Conservation (phyloP, 2,888 invertebrate genomes). For the Anodontia alba region DNA sequence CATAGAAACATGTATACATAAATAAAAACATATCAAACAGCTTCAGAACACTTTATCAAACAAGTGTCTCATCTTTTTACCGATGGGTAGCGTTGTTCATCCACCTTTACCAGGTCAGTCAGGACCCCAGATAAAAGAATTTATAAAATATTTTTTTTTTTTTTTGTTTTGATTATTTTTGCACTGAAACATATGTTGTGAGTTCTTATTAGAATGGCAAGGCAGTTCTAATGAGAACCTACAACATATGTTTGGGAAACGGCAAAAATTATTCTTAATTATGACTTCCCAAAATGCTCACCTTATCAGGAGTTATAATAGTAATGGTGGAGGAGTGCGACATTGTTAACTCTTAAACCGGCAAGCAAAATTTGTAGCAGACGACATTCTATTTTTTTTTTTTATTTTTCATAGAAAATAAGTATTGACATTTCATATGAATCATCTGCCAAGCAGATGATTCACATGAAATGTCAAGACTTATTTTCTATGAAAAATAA, state of each 20-base stretch:
- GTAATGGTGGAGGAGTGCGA: background rate
- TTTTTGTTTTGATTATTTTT: no score
- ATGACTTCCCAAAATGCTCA: background rate
- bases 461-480: no score
- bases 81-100: constrained; percentile 11
- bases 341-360: no score
- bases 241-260: background rate
- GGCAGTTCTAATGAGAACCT: background rate
- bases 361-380: no score
- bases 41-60: constrained; percentile 7
- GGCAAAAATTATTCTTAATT: background rate
- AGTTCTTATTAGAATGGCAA: background rate
- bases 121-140: no score
- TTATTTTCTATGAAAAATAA: no score
- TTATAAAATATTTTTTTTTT: no score
- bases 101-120: background rate
- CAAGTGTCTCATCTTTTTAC: constrained; percentile 12
- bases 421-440: no score
- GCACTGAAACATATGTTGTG: no score
- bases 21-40: constrained; percentile 2
- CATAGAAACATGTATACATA: background rate
- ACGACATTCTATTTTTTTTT: no score
- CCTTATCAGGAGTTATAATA: background rate
- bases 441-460: no score
- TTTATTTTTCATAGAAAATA: no score